A percentile compares a stretch with the other conserved stretches of the same genome.
These are phyloP conservation scores for Lampris incognitus DNA, from an alignment of 2,113 vertebrate genomes.

Conservation along the genomic window DNA sequence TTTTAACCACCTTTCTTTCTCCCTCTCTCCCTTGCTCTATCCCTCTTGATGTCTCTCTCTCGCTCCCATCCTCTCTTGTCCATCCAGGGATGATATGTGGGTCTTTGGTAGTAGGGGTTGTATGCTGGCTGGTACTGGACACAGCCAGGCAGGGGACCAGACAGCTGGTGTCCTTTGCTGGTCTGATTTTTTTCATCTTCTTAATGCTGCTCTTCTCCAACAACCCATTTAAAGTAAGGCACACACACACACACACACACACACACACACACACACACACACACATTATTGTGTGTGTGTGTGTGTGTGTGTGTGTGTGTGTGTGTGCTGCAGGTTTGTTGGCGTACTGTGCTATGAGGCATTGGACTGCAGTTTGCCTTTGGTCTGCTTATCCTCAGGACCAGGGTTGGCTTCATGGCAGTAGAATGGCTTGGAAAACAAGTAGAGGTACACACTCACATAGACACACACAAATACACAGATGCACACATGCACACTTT, in stretches of 20 bases:
- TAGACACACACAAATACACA: not conserved
- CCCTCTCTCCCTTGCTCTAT: too few species aligned
- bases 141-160: constrained; percentile 80
- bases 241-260: not conserved
- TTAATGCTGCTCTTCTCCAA: constrained; percentile 89
- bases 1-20: not conserved
- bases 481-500: not conserved
- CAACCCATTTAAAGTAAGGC: constrained; percentile 84
- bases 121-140: constrained; percentile 87
- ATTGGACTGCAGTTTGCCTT: constrained; percentile 87
- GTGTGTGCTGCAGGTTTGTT: constrained; percentile 80
- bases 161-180: constrained; percentile 87
- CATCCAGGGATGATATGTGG: constrained; percentile 78
- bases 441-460: constrained; percentile 80
- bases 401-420: constrained; percentile 78
- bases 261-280: constrained; percentile 5
- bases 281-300: not conserved
- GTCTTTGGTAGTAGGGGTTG: constrained; percentile 53
- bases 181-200: constrained; percentile 82
- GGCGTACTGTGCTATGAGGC: constrained; percentile 86
- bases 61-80: not conserved
- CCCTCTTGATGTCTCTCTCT: not conserved
- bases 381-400: constrained; percentile 87
- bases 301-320: too few species aligned
- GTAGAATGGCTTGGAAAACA: constrained; percentile 86